phyloP scores from a whole-genome alignment of 2,888 invertebrate species.

The Melinaea menophilus region DNA sequence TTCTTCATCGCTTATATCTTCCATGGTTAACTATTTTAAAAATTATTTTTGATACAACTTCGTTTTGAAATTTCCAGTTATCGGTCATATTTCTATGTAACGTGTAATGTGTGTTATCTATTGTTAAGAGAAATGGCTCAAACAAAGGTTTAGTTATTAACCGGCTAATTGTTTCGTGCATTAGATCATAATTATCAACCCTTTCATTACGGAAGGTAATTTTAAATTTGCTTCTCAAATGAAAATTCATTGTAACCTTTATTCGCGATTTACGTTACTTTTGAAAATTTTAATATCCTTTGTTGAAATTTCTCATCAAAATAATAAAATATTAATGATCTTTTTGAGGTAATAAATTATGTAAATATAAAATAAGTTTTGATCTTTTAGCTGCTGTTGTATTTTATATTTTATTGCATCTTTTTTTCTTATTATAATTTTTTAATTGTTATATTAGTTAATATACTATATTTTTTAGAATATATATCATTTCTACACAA shows the following conservation, averaged over 20 bases:
- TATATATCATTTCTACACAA: no score
- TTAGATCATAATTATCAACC: slow-evolving; percentile 18
- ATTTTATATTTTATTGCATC: no score
- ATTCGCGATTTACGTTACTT: slow-evolving; percentile 1
- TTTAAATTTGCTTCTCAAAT: slow-evolving; percentile 5
- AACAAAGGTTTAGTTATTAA: slow-evolving; percentile 12
- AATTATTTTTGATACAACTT: no score
- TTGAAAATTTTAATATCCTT: slow-evolving; percentile 3
- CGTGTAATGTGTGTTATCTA: neutral
- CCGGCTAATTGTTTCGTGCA: slow-evolving; percentile 21
- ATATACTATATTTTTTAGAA: no score
- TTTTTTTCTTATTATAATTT: no score
- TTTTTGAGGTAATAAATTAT: neutral
- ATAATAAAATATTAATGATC: slow-evolving; percentile 2
- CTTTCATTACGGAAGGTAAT: slow-evolving; percentile 4
- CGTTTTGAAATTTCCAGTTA: no score
- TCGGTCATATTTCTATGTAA: no score
- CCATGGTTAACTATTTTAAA: no score
- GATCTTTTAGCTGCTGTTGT: neutral
- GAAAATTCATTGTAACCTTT: slow-evolving; percentile 6
- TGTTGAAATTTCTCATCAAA: neutral
- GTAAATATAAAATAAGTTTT: neutral
- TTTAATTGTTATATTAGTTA: no score
- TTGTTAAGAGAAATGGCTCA: neutral
- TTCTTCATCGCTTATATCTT: no score